Evolutionary conservation across 1,140 invertebrate genomes (phyloP), one percentile per base, ranked within the genome.

Genomic region (Drosophila chauvacae): DNA sequence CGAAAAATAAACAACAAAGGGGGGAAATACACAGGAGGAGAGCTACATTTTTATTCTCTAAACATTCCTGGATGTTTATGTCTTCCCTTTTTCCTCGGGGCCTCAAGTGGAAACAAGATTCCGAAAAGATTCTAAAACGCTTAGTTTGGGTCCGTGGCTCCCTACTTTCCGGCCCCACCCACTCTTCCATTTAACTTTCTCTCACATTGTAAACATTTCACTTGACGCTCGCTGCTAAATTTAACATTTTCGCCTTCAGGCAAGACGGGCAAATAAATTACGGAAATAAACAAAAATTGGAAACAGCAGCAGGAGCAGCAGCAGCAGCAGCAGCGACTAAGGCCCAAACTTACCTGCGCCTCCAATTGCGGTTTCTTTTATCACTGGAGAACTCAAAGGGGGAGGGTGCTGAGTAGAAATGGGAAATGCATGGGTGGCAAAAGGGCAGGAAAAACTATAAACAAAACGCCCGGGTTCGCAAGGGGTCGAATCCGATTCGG

Each of bases 171-270:
- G 61, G 57, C 33, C 45, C 55, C 58, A 33, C 55, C 74, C 47
- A 57, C 39, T 39, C 68, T 90, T 84, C 72, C 59, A 75, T 90
- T 81, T 90, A 78, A 88, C 85, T 90, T 88, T 88, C 85, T 81
- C 80, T 90, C 85, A 81, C 77, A 84, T 84, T 88, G 84, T 88
- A 88, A 88, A 88, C 84, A 88, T 88, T 88, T 88, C 84, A 88
- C 84, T 90, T 90, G 84, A 78, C 84, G 81, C 84, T 60, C 48
- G 85, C 53, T 81, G 80, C 84, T 88, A 88, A 84, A 81, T 88
- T 88, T 90, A 88, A 90, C 85, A 75, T 84, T 90, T 80, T 84
- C 63, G 72, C 77, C 69, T 80, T 70, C 63, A 79, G 69, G 23
- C 66, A 80, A 77, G 71, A 60, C 60, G 79, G 63, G 76, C 75